Percentiles rank a stretch among this genome's conserved stretches.
Conservation (phyloP, 2,113 vertebrate species). For the Onychorhynchus coronatus region DNA sequence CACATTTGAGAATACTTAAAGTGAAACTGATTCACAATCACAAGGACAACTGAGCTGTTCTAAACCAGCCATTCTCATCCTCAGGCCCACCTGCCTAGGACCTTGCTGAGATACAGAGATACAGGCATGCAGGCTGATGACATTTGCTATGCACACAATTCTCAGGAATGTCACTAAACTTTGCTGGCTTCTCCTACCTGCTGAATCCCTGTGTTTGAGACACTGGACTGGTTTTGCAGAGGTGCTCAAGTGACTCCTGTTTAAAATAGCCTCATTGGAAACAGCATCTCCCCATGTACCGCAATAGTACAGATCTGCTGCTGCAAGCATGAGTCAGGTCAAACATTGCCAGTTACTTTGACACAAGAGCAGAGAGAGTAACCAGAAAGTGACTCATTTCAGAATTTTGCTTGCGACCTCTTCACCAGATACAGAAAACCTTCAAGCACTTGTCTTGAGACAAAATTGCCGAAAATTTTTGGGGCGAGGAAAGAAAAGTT, state of each 20-base stretch:
- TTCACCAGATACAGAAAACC: neutral
- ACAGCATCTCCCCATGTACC: neutral
- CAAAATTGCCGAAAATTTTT: neutral
- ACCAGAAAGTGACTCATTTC: neutral
- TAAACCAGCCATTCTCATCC: neutral
- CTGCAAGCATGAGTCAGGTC: fast-evolving
- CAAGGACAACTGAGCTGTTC: neutral
- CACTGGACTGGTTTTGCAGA: neutral
- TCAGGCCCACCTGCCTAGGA: neutral
- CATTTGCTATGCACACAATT: neutral
- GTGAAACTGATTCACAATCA: neutral
- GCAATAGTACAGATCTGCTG: neutral
- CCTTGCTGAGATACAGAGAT: neutral
- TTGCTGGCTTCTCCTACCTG: neutral
- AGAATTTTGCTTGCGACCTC: neutral
- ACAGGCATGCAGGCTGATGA: neutral
- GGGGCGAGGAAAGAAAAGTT: neutral
- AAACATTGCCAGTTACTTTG: neutral
- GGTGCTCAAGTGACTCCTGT: neutral
- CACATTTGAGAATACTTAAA: neutral
- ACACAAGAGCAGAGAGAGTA: neutral
- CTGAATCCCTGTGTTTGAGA: neutral
- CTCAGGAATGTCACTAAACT: neutral
- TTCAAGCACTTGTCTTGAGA: neutral
- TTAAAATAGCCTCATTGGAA: neutral